Base-by-base conservation (phyloP, 2,113 vertebrate genomes). In the Thalassarche chlororhynchos region DNA sequence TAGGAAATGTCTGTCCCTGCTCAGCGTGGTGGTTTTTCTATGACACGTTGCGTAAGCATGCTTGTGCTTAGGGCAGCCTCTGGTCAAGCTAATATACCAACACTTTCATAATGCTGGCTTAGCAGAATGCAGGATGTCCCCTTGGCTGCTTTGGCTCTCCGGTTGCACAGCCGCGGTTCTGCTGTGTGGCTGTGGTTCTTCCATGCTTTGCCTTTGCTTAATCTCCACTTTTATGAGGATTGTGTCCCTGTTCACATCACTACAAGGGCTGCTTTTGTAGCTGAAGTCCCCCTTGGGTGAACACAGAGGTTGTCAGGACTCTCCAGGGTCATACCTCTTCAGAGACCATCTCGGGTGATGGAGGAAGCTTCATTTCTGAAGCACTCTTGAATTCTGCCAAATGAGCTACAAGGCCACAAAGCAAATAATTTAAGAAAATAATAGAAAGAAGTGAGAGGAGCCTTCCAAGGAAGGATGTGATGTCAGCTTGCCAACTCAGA, bases 311-410 rank as follows among this genome's bases (percentile, higher is more conserved):
- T 47, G 15, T 21, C 13, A 14, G 42, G 17, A 13, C 38, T 29
- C 15, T 23, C 34, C 15, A 34, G 28, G 17, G 32, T 38, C 26
- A 8, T 8, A 28, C 14, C 14, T 31, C 32, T 17, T 21, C 21
- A 11, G 26, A 20, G 52, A 28, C 36, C 4, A 4, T 8, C 57
- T 8, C 1, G 0, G 42, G 36, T 34, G 64, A 71, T 0, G 4
- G 36, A 46, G 51, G 29, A 61, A 76, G 55, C 19, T 21, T 57
- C 29, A 7, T 66, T 71, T 55, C 51, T 88, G 71, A 69, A 61
- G 34, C 21, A 51, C 9, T 21, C n/a, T 31, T 38, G 36, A 65
- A 24, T 58, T 58, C 52, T 77, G 58, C 10, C 16, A 51, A 29
- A 8, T 65, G 7, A 51, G 51, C 51, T 65, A 28, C 36, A 34